phyloP scores from a whole-genome alignment of 2,113 vertebrate genomes.

The Syngnathus typhle region DNA sequence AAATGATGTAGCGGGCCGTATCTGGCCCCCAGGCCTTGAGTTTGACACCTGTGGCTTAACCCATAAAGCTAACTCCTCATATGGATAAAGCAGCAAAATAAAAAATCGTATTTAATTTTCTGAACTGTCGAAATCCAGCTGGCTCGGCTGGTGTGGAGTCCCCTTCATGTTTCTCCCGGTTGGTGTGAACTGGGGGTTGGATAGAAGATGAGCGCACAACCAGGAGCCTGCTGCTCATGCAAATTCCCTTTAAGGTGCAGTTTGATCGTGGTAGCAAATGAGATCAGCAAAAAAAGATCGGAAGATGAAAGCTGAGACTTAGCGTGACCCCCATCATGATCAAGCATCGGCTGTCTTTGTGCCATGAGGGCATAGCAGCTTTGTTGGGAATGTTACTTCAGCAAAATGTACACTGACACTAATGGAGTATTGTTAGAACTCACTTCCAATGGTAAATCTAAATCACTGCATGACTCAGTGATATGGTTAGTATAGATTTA shows the following conservation, averaged over 20 bases:
- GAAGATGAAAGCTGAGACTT: background rate
- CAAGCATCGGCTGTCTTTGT: background rate
- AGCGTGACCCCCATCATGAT: background rate
- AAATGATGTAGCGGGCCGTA: too few relatives aligned
- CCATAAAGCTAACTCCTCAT: background rate
- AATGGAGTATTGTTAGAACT: too few relatives aligned
- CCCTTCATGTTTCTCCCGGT: background rate
- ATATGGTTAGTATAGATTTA: too few relatives aligned
- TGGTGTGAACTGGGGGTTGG: background rate
- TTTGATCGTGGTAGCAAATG: background rate
- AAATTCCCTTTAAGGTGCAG: background rate
- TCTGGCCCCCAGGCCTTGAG: too few relatives aligned
- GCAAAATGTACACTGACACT: too few relatives aligned
- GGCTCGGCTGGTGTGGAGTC: background rate
- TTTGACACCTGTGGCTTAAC: background rate
- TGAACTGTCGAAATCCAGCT: background rate
- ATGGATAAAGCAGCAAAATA: background rate
- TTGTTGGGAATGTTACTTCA: too few relatives aligned
- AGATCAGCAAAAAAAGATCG: background rate
- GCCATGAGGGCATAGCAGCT: background rate
- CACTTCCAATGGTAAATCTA: too few relatives aligned
- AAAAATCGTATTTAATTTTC: background rate
- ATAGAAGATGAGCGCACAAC: background rate
- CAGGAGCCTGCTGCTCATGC: background rate
- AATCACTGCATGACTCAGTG: too few relatives aligned